A percentile compares a stretch with the other conserved stretches of the same genome.
phyloP scores from a whole-genome alignment of 1,140 invertebrate species.

The Drosophila tropicalis region DNA sequence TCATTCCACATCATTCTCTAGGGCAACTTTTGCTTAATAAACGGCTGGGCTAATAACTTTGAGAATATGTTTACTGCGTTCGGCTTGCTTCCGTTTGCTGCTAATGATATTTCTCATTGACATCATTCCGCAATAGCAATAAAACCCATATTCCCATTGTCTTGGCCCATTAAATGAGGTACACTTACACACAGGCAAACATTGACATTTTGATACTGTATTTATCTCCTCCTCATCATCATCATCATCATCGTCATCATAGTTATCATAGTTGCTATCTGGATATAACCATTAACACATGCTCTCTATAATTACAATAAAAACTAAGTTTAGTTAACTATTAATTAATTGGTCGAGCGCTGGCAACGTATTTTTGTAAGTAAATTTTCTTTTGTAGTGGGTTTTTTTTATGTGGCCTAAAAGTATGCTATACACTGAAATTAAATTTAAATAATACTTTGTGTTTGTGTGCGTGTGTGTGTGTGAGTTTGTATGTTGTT shows the following conservation, averaged over 20 bases:
- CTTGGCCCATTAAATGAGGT: constrained; percentile 26
- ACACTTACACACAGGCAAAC: constrained; percentile 28
- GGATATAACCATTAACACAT: constrained; percentile 75
- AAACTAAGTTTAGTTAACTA: constrained; percentile 75
- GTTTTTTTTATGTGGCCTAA: constrained; percentile 56
- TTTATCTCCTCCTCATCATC: constrained; percentile 66
- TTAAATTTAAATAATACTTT: constrained; percentile 78
- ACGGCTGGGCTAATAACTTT: constrained; percentile 45
- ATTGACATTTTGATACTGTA: constrained; percentile 70
- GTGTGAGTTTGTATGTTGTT: not conserved
- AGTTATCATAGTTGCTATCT: constrained; percentile 33
- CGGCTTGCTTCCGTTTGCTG: constrained; percentile 18
- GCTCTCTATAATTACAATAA: constrained; percentile 72
- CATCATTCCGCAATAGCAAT: constrained; percentile 39
- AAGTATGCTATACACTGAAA: constrained; percentile 64
- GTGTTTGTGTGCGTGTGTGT: constrained; percentile 32
- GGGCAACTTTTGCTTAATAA: constrained; percentile 35
- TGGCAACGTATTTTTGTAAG: constrained; percentile 57
- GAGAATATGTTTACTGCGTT: constrained; percentile 48
- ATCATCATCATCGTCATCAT: constrained; percentile 39
- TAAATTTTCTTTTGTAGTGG: constrained; percentile 38
- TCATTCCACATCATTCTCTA: not conserved
- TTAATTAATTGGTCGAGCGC: constrained; percentile 80
- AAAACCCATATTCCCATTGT: not conserved
- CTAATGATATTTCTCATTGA: constrained; percentile 63